A percentile compares a stretch with the other conserved stretches of the same genome.
phyloP scores from a whole-genome alignment of 2,888 invertebrate species.

The Parthenolecanium corni region DNA sequence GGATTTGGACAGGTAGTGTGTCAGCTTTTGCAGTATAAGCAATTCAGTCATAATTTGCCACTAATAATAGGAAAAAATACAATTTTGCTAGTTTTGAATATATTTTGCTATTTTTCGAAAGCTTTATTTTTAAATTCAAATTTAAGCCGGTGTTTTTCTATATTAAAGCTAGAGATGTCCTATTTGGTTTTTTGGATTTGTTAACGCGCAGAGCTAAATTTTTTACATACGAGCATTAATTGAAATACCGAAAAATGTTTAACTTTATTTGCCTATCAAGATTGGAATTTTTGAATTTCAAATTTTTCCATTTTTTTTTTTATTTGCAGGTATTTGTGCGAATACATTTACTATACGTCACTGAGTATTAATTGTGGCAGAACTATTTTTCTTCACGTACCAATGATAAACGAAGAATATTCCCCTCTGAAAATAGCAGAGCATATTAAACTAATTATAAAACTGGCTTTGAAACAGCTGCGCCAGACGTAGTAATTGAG shows the following conservation, averaged over 20 bases:
- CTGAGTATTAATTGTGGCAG: slow-evolving; percentile 49
- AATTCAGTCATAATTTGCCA: too few species aligned
- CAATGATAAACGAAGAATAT: slow-evolving; percentile 51
- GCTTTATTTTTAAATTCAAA: too few species aligned
- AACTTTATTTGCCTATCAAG: slow-evolving; percentile 11
- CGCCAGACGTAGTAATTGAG: not conserved
- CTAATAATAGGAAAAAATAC: too few species aligned
- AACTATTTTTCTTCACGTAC: slow-evolving; percentile 69
- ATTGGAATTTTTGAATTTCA: not conserved
- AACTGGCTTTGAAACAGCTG: slow-evolving; percentile 36
- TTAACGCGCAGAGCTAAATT: not conserved
- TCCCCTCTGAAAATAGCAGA: slow-evolving; percentile 47
- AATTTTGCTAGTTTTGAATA: too few species aligned
- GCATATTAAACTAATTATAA: slow-evolving; percentile 43
- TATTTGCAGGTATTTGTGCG: slow-evolving; percentile 59
- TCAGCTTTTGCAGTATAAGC: too few species aligned
- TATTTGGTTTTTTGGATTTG: too few species aligned
- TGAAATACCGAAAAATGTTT: too few species aligned
- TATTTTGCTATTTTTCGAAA: too few species aligned
- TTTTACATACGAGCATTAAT: too few species aligned
- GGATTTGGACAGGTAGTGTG: slow-evolving; percentile 1
- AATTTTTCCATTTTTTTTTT: slow-evolving; percentile 30
- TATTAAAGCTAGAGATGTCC: too few species aligned
- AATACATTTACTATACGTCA: slow-evolving; percentile 69
- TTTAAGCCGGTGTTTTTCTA: too few species aligned